These are phyloP conservation scores for Lepidostoma basale DNA, from an alignment of 1,140 invertebrate genomes.

Conservation along the genomic window DNA sequence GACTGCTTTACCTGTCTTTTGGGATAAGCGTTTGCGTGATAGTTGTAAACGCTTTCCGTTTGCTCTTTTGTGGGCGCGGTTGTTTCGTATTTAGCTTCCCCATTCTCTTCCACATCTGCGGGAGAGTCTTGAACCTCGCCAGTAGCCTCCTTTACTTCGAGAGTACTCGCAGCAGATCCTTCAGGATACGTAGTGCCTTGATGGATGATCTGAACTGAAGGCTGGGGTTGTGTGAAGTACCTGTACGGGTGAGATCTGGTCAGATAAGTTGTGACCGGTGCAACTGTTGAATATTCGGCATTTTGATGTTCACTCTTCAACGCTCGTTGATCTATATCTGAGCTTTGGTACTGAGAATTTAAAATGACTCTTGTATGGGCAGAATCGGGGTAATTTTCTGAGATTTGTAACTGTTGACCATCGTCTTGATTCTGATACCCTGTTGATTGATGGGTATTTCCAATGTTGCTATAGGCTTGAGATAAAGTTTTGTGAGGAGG, in stretches of 20 bases:
- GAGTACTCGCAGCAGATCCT: not conserved
- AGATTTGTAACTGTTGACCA: constrained; percentile 41
- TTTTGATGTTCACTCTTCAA: not conserved
- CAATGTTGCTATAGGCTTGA: constrained; percentile 26
- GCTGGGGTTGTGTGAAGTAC: not conserved
- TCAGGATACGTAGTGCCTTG: not conserved
- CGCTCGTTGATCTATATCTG: not conserved
- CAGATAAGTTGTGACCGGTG: not conserved
- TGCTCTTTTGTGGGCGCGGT: constrained; percentile 16
- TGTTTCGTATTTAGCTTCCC: constrained; percentile 20
- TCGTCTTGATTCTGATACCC: constrained; percentile 35
- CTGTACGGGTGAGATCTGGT: not conserved
- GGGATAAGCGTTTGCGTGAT: constrained; percentile 40
- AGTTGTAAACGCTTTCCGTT: constrained; percentile 29
- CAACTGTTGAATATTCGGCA: not conserved
- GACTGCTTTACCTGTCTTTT: constrained; percentile 36
- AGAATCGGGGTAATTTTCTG: constrained; percentile 49
- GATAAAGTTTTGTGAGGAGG: constrained; percentile 29
- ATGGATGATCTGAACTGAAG: constrained; percentile 13
- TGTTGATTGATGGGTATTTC: constrained; percentile 8
- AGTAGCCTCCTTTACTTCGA: not conserved
- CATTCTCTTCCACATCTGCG: constrained; percentile 16
- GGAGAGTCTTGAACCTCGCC: not conserved
- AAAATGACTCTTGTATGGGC: constrained; percentile 48
- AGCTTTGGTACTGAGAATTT: constrained; percentile 30